Base-by-base conservation (phyloP, 2,888 invertebrate species). In the Norana najaformis region DNA sequence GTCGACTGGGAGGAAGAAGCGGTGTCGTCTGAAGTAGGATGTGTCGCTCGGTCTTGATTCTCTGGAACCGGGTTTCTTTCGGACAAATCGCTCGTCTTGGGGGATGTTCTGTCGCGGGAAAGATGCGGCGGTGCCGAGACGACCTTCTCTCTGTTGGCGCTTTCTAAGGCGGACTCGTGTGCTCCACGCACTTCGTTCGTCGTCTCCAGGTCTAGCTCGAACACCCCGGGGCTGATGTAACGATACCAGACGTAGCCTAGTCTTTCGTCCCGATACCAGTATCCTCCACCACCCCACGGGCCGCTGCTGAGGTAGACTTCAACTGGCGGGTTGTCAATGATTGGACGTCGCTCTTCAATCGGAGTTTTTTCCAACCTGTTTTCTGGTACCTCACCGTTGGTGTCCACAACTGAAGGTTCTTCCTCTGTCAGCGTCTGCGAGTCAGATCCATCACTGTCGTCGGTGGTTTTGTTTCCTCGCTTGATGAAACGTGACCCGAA, bases 191-290 rank as follows among this genome's bases (percentile, higher is more conserved):
- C 37, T 30, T 88, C 38, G 88, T 41, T 8, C 20, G 89, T 89
- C 47, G 89, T 53, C 3, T 89, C 41, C 69, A 89, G 0, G 53
- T 89, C 89, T 11, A 41, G 41, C 36, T 89, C 89, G 20, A 89
- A 89, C 6, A 34, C 69, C 53, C 89, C 89, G 11, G 47, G 37
- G 16, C 69, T 34, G 35, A 89, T 20, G 36, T 89, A 89, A 34
- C 89, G 41, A 35, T 89, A 89, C 89, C 89, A 89, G 30, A 89
- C 89, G 69, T 35, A 89, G 8, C 89, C 89, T 35, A 37, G 47
- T 47, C 37, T 37, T 47, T 89, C 89, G 47, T 89, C 89, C 2
- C 11, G 36, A 34, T 53, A 37, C 89, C 89, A 89, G 34, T 69
- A 89, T 8, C 89, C 89, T 18, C 89, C 69, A 35, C 35, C 23